Percentiles rank a stretch among this genome's conserved stretches.
Evolutionary conservation across 2,888 invertebrate genomes (phyloP).

Genomic region (Torymus texanus): DNA sequence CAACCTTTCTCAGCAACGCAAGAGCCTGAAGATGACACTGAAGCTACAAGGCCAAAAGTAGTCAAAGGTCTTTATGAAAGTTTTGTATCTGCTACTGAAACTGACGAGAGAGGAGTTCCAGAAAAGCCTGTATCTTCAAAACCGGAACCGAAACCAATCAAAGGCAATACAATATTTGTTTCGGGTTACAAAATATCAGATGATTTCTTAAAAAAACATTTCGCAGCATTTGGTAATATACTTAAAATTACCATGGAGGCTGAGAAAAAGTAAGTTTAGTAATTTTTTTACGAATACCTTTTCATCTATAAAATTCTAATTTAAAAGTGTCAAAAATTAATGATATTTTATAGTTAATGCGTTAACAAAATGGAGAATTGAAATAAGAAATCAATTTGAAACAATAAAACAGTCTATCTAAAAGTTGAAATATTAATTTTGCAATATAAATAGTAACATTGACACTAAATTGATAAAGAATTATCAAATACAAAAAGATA

Average conservation of each 20-base stretch:
- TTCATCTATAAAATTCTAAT: too few relatives aligned
- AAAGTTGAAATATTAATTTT: too few relatives aligned
- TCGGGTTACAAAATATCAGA: constrained; percentile 87
- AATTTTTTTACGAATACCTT: too few relatives aligned
- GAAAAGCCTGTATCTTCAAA: constrained; percentile 74
- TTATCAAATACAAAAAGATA: too few relatives aligned
- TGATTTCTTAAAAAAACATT: constrained; percentile 85
- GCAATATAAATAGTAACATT: too few relatives aligned
- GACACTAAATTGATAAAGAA: too few relatives aligned
- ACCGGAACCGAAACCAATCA: constrained; percentile 79
- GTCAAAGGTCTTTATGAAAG: constrained; percentile 83
- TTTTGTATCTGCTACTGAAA: constrained; percentile 82
- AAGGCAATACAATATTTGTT: constrained; percentile 90
- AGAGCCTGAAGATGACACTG: constrained; percentile 81
- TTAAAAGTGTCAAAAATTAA: too few relatives aligned
- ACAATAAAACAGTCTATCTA: too few relatives aligned
- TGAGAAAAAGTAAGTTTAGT: constrained; percentile 82
- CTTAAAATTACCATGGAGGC: constrained; percentile 90
- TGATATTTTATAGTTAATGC: too few relatives aligned
- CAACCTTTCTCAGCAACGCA: constrained; percentile 94
- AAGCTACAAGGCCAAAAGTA: constrained; percentile 78
- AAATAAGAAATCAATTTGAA: too few relatives aligned
- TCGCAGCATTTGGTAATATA: constrained; percentile 84
- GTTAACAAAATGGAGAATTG: too few relatives aligned
- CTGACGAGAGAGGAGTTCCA: constrained; percentile 78